Conservation (phyloP, 2,888 invertebrate genomes). For the Pogonocherus hispidulus region DNA sequence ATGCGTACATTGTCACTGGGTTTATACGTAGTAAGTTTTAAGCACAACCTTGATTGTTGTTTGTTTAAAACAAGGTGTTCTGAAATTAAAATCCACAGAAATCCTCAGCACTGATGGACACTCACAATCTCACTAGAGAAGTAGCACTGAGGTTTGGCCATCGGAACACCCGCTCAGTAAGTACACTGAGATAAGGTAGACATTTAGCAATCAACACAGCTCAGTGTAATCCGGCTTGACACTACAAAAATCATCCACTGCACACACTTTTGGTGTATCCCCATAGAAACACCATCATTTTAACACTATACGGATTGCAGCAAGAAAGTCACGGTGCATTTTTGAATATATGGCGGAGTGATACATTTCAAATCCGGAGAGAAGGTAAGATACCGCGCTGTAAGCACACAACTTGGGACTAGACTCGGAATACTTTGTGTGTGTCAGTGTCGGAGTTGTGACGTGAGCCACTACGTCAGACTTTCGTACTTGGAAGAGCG, state of each 20-base stretch:
- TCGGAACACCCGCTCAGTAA: background rate
- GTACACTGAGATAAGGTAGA: background rate
- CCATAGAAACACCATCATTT: background rate
- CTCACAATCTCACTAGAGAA: background rate
- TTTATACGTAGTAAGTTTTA: conserved; percentile 18
- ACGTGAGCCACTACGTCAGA: conserved; percentile 52
- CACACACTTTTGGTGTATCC: background rate
- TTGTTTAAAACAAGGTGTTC: conserved; percentile 5
- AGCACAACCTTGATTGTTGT: conserved; percentile 21
- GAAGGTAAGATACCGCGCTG: conserved; percentile 32
- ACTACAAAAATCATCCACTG: background rate
- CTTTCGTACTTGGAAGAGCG: conserved; percentile 47
- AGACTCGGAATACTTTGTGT: conserved; percentile 34
- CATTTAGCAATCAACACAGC: background rate
- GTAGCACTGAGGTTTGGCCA: background rate
- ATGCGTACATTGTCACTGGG: background rate
- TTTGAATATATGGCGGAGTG: conserved; percentile 27
- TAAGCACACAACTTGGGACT: conserved; percentile 21
- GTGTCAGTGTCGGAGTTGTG: conserved; percentile 52
- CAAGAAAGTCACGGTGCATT: background rate
- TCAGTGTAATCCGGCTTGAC: conserved; percentile 17
- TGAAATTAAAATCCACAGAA: background rate
- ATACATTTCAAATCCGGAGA: conserved; percentile 40
- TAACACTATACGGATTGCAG: background rate
- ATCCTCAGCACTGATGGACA: background rate